These are phyloP conservation scores for Pogonomyrmex barbatus DNA, from an alignment of 1,140 invertebrate species.

Conservation along the genomic window DNA sequence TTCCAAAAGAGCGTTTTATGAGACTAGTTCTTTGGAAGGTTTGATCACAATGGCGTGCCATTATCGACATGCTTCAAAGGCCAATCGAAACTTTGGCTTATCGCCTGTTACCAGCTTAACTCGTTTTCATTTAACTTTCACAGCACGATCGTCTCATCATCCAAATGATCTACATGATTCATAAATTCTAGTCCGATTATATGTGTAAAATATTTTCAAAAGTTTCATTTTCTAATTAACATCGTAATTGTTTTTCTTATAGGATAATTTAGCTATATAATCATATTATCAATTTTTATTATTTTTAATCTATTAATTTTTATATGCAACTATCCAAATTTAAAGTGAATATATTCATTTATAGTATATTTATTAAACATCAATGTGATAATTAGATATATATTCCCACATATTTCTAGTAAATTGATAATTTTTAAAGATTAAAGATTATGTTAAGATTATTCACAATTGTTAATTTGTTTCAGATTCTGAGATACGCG, in stretches of 20 bases:
- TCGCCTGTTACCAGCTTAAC: conserved; percentile 72
- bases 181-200: conserved; percentile 30
- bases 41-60: conserved; percentile 56
- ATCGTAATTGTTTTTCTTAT: background rate
- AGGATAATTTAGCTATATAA: background rate
- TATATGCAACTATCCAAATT: background rate
- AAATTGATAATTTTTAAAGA: background rate
- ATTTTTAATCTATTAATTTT: background rate
- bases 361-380: background rate
- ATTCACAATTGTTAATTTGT: background rate
- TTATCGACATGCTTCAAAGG: conserved; percentile 65
- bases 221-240: background rate
- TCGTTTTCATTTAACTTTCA: conserved; percentile 71
- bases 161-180: background rate
- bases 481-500: no score
- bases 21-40: conserved; percentile 28
- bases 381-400: background rate
- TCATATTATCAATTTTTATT: background rate
- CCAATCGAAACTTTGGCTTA: conserved; percentile 60
- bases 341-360: background rate
- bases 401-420: background rate
- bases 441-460: background rate
- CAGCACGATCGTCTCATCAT: conserved; percentile 32
- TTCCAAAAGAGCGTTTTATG: conserved; percentile 43
- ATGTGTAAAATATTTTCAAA: background rate